These are phyloP conservation scores for Okapia johnstoni DNA, from an alignment of 2,113 vertebrate genomes.

Conservation along the genomic window DNA sequence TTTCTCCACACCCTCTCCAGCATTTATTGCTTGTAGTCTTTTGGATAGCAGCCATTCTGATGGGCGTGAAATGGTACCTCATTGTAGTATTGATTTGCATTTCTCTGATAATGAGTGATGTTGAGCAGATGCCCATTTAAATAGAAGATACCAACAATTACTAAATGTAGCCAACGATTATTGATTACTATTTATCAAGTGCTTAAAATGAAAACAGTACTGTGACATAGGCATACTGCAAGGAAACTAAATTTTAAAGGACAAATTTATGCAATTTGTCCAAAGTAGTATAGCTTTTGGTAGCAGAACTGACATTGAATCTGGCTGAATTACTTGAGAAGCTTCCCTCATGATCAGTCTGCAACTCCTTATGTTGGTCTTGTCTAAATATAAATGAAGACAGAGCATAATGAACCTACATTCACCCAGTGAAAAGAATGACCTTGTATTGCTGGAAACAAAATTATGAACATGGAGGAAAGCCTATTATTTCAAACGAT, in stretches of 20 bases:
- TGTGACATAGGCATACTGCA: background rate
- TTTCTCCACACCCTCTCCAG: too few relatives aligned
- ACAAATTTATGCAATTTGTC: background rate
- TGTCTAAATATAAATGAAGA: background rate
- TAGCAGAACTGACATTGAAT: background rate
- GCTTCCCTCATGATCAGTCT: background rate
- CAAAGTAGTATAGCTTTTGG: background rate
- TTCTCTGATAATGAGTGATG: too few relatives aligned
- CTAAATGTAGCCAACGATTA: background rate
- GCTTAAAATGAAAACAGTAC: background rate
- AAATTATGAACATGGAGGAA: background rate
- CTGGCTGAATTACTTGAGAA: background rate
- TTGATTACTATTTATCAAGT: background rate
- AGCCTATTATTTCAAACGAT: background rate
- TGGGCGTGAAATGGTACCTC: too few relatives aligned
- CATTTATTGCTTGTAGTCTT: too few relatives aligned
- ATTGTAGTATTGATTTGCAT: too few relatives aligned
- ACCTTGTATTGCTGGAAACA: background rate
- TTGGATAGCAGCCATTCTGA: too few relatives aligned
- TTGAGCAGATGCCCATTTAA: too few relatives aligned
- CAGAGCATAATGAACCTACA: background rate
- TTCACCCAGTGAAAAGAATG: background rate
- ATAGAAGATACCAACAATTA: background rate
- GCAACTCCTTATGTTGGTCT: background rate
- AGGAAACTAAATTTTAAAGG: background rate